phyloP scores from a whole-genome alignment of 2,888 invertebrate species.

The Tinea pellionella region DNA sequence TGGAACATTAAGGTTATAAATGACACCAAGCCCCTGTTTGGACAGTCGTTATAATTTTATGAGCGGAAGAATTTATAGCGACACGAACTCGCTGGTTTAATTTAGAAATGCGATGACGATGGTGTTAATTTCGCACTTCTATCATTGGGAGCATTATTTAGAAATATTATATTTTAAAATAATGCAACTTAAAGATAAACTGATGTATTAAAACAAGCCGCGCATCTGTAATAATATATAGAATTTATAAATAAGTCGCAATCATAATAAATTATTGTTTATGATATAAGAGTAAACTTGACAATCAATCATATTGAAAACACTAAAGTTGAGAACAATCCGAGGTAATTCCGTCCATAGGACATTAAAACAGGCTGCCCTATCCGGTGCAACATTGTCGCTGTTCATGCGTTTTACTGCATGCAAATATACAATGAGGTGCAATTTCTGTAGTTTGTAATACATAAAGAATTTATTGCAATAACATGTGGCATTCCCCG shows the following conservation, averaged over 20 bases:
- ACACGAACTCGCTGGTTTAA: constrained; percentile 46
- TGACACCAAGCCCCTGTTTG: constrained; percentile 60
- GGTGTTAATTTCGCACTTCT: constrained; percentile 55
- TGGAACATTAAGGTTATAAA: constrained; percentile 49
- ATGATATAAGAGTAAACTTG: constrained; percentile 30
- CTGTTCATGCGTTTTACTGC: constrained; percentile 23
- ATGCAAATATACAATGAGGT: constrained; percentile 11
- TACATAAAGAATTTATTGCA: constrained; percentile 13
- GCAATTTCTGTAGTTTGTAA: constrained; percentile 11
- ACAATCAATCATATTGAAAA: constrained; percentile 65
- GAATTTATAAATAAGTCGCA: background rate
- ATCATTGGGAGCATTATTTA: background rate
- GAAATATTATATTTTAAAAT: background rate
- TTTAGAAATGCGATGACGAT: constrained; percentile 55
- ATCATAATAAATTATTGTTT: background rate
- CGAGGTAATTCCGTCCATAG: constrained; percentile 68
- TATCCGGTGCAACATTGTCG: constrained; percentile 68
- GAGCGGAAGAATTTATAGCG: constrained; percentile 57
- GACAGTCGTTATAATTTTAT: constrained; percentile 62
- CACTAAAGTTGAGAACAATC: constrained; percentile 68
- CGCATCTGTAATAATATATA: background rate
- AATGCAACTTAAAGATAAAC: background rate
- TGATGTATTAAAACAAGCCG: background rate
- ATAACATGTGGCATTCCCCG: constrained; percentile 4
- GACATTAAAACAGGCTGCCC: constrained; percentile 69